Evolutionary conservation across 1,140 invertebrate species (phyloP).

Genomic region (Triops cancriformis): DNA sequence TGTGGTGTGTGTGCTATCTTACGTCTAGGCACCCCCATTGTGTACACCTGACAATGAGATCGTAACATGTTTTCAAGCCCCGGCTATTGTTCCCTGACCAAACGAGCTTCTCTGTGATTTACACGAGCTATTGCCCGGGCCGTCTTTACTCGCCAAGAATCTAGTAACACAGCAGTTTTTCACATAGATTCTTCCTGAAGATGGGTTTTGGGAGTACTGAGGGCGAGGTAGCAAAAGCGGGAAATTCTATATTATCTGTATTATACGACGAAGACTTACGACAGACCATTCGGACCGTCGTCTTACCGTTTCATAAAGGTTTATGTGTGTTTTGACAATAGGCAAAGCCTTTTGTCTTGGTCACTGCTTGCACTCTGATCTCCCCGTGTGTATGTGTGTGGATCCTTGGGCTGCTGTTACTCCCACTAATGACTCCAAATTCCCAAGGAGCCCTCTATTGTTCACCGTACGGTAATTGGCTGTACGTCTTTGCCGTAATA

Average conservation of each 20-base stretch:
- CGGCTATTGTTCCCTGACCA: not conserved
- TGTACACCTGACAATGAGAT: slow-evolving; percentile 7
- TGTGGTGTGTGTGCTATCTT: not conserved
- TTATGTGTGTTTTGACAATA: slow-evolving; percentile 4
- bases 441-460: not conserved
- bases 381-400: not conserved
- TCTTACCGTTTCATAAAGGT: not conserved
- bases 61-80: slow-evolving; percentile 1
- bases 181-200: not conserved
- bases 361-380: not conserved
- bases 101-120: slow-evolving; percentile 2
- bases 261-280: not conserved
- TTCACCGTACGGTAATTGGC: not conserved
- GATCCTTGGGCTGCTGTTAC: not conserved
- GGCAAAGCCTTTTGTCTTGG: slow-evolving; percentile 8
- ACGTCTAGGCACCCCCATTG: not conserved
- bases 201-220: not conserved
- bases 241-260: not conserved
- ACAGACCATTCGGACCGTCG: not conserved
- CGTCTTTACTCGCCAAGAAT: not conserved
- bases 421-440: not conserved
- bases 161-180: not conserved
- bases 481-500: not conserved
- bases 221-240: not conserved
- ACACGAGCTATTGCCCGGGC: not conserved